phyloP scores from a whole-genome alignment of 2,797 vertebrate genomes.

The Chloroceryle inda region DNA sequence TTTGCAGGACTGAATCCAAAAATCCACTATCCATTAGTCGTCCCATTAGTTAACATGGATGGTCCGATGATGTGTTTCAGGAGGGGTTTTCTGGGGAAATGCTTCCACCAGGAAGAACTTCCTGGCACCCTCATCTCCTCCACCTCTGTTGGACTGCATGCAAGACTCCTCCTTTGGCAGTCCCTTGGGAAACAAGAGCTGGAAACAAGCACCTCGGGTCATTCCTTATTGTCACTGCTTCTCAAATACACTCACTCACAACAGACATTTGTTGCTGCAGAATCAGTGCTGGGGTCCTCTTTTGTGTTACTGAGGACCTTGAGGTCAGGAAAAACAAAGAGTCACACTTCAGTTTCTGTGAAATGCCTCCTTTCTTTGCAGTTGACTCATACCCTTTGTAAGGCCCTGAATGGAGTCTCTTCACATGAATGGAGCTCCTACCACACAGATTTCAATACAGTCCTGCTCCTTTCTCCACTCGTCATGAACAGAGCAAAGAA shows the following conservation, averaged over 20 bases:
- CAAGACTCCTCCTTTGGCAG: neutral
- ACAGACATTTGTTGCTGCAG: constrained; percentile 38
- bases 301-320: constrained; percentile 39
- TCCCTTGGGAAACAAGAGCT: constrained; percentile 14
- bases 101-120: neutral
- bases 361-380: constrained; percentile 52
- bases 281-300: neutral
- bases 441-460: constrained; percentile 12
- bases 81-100: neutral
- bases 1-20: neutral
- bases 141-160: rapidly evolving
- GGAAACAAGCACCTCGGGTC: constrained; percentile 27
- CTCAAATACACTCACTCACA: constrained; percentile 50
- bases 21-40: neutral
- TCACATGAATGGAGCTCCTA: neutral
- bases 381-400: constrained; percentile 52
- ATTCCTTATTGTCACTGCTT: constrained; percentile 10
- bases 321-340: constrained; percentile 58
- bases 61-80: neutral
- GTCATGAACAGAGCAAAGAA: neutral
- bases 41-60: neutral
- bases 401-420: constrained; percentile 24
- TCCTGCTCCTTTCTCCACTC: neutral
- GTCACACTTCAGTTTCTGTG: constrained; percentile 66
- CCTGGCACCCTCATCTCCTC: neutral